These are phyloP conservation scores for Osmoderma eremita DNA, from an alignment of 2,888 invertebrate species.

Conservation along the genomic window DNA sequence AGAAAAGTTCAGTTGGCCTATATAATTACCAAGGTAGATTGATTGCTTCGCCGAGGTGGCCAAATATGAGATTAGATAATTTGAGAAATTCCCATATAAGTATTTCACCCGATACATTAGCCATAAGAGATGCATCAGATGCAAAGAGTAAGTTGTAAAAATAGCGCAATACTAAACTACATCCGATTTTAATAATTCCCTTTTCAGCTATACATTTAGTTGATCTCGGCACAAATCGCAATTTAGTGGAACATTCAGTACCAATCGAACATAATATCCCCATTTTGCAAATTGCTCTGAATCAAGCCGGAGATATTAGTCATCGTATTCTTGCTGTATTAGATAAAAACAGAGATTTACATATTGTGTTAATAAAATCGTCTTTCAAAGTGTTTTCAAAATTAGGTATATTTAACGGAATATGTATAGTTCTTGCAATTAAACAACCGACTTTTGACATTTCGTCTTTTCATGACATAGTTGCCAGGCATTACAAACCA, in stretches of 20 bases:
- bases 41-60: conserved; percentile 85
- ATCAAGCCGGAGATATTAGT: conserved; percentile 81
- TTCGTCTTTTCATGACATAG: too few species aligned
- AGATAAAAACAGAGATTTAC: conserved; percentile 89
- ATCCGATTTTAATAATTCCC: conserved; percentile 24
- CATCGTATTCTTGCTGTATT: conserved; percentile 88
- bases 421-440: too few species aligned
- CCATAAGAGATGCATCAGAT: conserved; percentile 86
- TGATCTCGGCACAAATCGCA: conserved; percentile 82
- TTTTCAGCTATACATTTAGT: conserved; percentile 82
- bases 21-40: conserved; percentile 94
- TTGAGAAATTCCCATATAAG: conserved; percentile 81
- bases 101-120: conserved; percentile 87
- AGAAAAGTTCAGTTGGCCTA: conserved; percentile 83
- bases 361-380: conserved; percentile 79
- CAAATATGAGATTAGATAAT: conserved; percentile 84
- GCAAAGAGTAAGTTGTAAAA: conserved; percentile 72
- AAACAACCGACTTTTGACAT: too few species aligned
- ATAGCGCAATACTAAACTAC: neutral
- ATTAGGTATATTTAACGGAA: conserved; percentile 67
- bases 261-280: conserved; percentile 80
- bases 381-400: conserved; percentile 74
- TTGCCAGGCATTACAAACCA: too few species aligned
- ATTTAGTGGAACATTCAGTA: conserved; percentile 77
- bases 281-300: conserved; percentile 84